Percentiles rank a stretch among this genome's conserved stretches.
Evolutionary conservation across 2,113 vertebrate species (phyloP).

Genomic region (Brienomyrus brachyistius): DNA sequence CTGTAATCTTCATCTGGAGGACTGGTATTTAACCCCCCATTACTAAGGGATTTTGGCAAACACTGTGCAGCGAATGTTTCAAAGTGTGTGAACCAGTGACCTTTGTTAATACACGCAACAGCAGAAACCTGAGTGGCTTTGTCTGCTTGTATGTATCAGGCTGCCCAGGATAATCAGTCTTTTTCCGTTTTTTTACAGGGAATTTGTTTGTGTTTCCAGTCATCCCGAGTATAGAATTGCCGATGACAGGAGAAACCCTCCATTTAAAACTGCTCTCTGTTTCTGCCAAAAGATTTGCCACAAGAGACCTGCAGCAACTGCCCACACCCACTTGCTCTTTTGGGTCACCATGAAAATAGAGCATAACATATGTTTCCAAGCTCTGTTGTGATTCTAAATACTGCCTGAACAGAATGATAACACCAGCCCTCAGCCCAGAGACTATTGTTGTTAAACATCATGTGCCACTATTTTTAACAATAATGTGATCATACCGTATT

Average conservation of each 20-base stretch:
- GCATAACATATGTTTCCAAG: constrained; percentile 2
- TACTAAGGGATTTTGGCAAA: not conserved
- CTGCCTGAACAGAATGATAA: constrained; percentile 32
- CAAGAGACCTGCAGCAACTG: constrained; percentile 12
- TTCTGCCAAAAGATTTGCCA: constrained; percentile 10
- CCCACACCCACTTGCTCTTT: constrained; percentile 24
- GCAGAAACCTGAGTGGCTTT: not conserved
- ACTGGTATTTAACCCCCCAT: not conserved
- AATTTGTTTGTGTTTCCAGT: constrained; percentile 10
- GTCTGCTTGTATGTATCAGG: not conserved
- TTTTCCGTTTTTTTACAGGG: not conserved
- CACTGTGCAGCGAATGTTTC: not conserved
- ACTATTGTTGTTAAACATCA: constrained; percentile 16
- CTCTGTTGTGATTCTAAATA: constrained; percentile 11
- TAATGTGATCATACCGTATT: not conserved
- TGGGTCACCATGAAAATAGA: constrained; percentile 29
- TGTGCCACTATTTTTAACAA: constrained; percentile 2
- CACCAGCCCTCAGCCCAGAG: constrained; percentile 21
- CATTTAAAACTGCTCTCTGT: constrained; percentile 16
- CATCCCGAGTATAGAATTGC: constrained; percentile 8
- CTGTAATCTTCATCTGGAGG: constrained; percentile 10
- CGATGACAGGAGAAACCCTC: constrained; percentile 15
- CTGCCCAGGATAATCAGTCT: not conserved
- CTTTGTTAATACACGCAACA: not conserved
- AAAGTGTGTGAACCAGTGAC: not conserved